phyloP scores from a whole-genome alignment of 2,797 vertebrate genomes.

The Phylloscopus collybita region DNA sequence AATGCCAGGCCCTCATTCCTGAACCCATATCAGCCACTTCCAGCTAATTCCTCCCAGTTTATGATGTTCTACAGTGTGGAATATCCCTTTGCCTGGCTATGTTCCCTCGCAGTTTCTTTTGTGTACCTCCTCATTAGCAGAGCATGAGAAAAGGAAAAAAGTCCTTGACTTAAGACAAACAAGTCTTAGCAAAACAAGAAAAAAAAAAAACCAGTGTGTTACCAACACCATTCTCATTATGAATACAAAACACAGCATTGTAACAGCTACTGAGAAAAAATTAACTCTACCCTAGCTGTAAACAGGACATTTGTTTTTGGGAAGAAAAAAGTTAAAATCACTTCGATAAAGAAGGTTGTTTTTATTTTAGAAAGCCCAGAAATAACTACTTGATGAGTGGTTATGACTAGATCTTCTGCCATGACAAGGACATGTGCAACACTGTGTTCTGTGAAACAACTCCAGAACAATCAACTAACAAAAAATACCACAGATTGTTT shows the following conservation, averaged over 20 bases:
- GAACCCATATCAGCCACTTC: fast-evolving
- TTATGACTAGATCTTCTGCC: background rate
- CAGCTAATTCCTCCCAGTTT: background rate
- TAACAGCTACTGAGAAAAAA: background rate
- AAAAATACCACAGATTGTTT: background rate
- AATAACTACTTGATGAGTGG: background rate
- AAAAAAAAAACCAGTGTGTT: background rate
- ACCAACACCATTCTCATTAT: background rate
- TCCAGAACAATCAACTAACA: background rate
- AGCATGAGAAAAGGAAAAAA: background rate
- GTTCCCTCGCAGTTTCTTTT: background rate
- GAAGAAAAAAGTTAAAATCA: background rate
- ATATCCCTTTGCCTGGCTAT: background rate
- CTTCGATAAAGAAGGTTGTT: background rate
- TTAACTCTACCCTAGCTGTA: background rate
- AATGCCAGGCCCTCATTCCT: background rate
- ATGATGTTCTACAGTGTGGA: background rate
- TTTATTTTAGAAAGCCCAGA: background rate
- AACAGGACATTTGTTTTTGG: background rate
- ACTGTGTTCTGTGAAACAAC: background rate
- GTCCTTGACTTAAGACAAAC: background rate
- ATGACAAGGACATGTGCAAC: background rate
- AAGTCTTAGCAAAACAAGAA: background rate
- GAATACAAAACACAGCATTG: background rate
- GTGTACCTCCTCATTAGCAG: background rate